These are phyloP conservation scores for Syritta pipiens DNA, from an alignment of 2,888 invertebrate genomes.

Conservation along the genomic window DNA sequence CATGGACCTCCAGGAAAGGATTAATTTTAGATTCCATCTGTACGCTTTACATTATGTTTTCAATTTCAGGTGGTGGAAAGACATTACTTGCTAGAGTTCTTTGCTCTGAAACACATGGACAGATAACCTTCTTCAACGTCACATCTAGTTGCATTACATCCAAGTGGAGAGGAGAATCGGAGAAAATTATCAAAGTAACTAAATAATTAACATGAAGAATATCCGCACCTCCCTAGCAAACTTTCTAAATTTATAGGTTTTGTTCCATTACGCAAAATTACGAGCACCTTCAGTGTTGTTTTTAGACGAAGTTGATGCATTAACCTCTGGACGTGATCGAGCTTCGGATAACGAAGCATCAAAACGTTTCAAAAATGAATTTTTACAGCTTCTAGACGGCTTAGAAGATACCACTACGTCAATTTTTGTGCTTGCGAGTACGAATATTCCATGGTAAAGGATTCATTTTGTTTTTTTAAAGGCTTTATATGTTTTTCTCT, in stretches of 20 bases:
- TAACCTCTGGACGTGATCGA: conserved; percentile 85
- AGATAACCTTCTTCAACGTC: conserved; percentile 93
- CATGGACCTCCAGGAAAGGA: conserved; percentile 81
- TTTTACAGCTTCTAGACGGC: conserved; percentile 93
- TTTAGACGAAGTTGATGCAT: conserved; percentile 94
- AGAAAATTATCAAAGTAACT: conserved; percentile 90
- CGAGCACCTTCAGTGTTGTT: conserved; percentile 95
- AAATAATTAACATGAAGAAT: neutral
- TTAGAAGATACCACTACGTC: conserved; percentile 82
- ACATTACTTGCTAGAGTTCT: conserved; percentile 93
- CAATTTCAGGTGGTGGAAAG: conserved; percentile 86
- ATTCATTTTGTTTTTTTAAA: too few species aligned
- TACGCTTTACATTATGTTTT: neutral
- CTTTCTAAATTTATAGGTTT: conserved; percentile 80
- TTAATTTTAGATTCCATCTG: neutral
- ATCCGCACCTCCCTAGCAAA: neutral
- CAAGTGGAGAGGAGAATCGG: conserved; percentile 98
- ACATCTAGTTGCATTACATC: conserved; percentile 93
- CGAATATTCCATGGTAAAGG: conserved; percentile 94
- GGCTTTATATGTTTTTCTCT: too few species aligned
- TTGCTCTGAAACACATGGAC: conserved; percentile 85
- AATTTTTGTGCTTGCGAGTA: conserved; percentile 89
- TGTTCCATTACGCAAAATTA: conserved; percentile 92
- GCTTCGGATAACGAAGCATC: conserved; percentile 91
- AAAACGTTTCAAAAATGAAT: conserved; percentile 91